phyloP scores from a whole-genome alignment of 2,113 vertebrate species.

The Datnioides undecimradiatus region DNA sequence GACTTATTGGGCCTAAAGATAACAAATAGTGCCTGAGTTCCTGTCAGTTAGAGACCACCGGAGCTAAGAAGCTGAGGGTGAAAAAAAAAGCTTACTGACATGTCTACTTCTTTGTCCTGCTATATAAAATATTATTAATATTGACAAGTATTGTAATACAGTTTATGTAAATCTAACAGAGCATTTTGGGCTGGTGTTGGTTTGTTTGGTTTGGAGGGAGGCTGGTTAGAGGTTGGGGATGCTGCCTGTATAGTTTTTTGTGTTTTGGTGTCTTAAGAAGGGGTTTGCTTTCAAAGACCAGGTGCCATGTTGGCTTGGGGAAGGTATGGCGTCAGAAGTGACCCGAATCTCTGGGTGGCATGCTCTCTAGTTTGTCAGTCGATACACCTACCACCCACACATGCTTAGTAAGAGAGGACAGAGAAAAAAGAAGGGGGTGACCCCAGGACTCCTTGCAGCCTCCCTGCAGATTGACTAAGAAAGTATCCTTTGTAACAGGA shows the following conservation, averaged over 20 bases:
- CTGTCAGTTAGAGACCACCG: slow-evolving; percentile 91
- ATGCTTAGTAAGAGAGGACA: slow-evolving; percentile 27
- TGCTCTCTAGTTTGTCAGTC: slow-evolving; percentile 59
- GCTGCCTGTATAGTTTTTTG: neutral
- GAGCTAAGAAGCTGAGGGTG: slow-evolving; percentile 77
- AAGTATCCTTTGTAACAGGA: slow-evolving; percentile 83
- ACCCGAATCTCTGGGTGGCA: slow-evolving; percentile 66
- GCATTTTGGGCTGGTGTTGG: neutral
- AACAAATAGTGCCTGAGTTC: slow-evolving; percentile 93
- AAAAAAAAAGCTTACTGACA: slow-evolving; percentile 57
- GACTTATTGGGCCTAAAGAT: slow-evolving; percentile 94
- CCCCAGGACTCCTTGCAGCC: slow-evolving; percentile 54
- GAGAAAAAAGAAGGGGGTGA: slow-evolving; percentile 43
- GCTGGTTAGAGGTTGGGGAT: neutral
- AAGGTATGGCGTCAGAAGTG: slow-evolving; percentile 60
- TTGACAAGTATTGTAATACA: slow-evolving; percentile 28
- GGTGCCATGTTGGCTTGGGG: slow-evolving; percentile 61
- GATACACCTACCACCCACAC: slow-evolving; percentile 74
- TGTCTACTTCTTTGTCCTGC: slow-evolving; percentile 52
- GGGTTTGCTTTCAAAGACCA: slow-evolving; percentile 34
- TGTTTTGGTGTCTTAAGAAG: neutral
- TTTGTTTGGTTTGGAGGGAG: slow-evolving; percentile 13
- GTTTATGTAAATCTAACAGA: neutral
- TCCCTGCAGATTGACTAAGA: slow-evolving; percentile 73
- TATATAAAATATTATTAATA: slow-evolving; percentile 44